A percentile compares a stretch with the other conserved stretches of the same genome.
Evolutionary conservation across 2,888 invertebrate genomes (phyloP).

Genomic region (Tubiluchus corallicola): DNA sequence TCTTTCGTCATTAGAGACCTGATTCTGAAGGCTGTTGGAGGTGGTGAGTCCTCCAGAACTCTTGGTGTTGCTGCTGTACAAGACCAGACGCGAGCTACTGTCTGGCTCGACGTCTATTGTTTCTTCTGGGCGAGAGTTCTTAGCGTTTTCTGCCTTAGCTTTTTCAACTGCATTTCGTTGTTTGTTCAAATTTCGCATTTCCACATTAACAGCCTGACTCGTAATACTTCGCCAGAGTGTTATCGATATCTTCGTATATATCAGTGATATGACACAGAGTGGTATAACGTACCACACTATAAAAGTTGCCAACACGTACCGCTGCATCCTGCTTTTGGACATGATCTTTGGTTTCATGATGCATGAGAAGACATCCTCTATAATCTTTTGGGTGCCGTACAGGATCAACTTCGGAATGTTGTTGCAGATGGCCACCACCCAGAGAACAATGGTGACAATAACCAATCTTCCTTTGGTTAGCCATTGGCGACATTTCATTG

Average conservation of each 20-base stretch:
- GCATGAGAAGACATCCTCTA: neutral
- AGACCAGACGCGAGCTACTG: no score
- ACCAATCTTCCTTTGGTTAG: constrained; percentile 14
- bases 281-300: constrained; percentile 26
- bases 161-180: no score
- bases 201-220: neutral
- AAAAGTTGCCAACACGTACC: constrained; percentile 15
- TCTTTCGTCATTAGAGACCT: neutral
- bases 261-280: constrained; percentile 22
- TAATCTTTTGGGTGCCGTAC: neutral
- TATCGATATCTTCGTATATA: constrained; percentile 28
- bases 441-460: neutral
- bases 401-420: constrained; percentile 5
- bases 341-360: constrained; percentile 15
- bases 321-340: constrained; percentile 16
- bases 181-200: no score
- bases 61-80: neutral
- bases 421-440: neutral
- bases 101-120: no score
- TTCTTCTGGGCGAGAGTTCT: no score
- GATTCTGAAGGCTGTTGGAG: neutral
- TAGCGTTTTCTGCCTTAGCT: no score
- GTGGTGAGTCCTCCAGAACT: neutral
- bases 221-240: constrained; percentile 23
- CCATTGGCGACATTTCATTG: constrained; percentile 17